A percentile compares a stretch with the other conserved stretches of the same genome.
Conservation (phyloP, 2,797 vertebrate species). For the Phyllotis vaccarum region DNA sequence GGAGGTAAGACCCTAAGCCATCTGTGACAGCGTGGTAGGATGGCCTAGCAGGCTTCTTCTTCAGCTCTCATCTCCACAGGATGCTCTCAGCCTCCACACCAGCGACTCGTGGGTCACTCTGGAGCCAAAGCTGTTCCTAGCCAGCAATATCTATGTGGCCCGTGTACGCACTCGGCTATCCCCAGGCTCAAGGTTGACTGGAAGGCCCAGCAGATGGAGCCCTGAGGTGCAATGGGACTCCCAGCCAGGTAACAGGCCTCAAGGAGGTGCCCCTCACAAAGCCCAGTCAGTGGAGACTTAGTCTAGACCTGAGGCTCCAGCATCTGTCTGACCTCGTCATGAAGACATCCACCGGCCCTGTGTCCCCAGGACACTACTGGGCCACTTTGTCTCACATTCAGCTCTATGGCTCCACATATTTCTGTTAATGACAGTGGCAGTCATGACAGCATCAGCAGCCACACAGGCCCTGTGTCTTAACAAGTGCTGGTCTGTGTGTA, state of each 20-base stretch:
- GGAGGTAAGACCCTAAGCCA: slow-evolving; percentile 83
- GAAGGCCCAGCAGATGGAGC: slow-evolving; percentile 86
- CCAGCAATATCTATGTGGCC: slow-evolving; percentile 83
- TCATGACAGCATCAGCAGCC: rapidly evolving
- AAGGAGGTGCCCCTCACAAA: rapidly evolving
- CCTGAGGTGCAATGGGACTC: slow-evolving; percentile 75
- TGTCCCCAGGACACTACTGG: rapidly evolving
- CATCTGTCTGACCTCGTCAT: neutral
- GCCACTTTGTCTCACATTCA: rapidly evolving
- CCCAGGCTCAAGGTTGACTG: slow-evolving; percentile 28
- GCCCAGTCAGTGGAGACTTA: neutral
- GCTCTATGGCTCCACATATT: neutral
- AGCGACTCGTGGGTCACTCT: slow-evolving; percentile 28
- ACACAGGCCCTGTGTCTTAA: rapidly evolving
- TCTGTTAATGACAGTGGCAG: rapidly evolving
- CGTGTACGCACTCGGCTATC: slow-evolving; percentile 80
- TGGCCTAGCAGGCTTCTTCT: rapidly evolving
- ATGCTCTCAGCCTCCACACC: slow-evolving; percentile 51
- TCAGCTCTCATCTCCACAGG: slow-evolving; percentile 64
- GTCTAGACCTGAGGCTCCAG: neutral
- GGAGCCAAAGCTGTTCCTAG: slow-evolving; percentile 72
- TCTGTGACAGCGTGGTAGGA: neutral
- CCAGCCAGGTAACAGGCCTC: slow-evolving; percentile 80
- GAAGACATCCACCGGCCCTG: neutral
- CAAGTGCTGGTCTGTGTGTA: rapidly evolving